Evolutionary conservation across 1,140 invertebrate genomes (phyloP).

Genomic region (Mactra quadrangularis): DNA sequence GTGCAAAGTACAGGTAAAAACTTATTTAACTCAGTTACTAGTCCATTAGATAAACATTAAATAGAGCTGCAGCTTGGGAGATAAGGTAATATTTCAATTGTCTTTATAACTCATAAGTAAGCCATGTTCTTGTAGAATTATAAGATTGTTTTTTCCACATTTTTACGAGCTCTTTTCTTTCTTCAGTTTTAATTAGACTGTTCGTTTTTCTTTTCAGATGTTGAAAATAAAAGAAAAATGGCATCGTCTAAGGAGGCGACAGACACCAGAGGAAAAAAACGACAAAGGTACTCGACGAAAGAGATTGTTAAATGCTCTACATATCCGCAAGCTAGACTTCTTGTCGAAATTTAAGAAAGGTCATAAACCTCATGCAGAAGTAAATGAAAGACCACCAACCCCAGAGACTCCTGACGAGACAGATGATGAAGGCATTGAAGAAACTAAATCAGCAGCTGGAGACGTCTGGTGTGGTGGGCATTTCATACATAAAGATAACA

Average conservation of each 20-base stretch:
- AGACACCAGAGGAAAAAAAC: neutral
- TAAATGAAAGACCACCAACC: neutral
- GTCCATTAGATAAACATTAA: too few species aligned
- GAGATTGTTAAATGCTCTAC: neutral
- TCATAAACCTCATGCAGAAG: neutral
- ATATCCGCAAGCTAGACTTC: neutral
- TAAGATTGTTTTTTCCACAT: too few species aligned
- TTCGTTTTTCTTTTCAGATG: neutral
- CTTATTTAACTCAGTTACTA: too few species aligned
- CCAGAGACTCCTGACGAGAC: neutral
- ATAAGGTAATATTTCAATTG: too few species aligned
- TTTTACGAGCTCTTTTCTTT: too few species aligned
- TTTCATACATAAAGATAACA: too few species aligned
- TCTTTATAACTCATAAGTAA: too few species aligned
- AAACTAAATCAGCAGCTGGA: neutral
- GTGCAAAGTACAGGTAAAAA: too few species aligned
- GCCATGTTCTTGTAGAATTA: too few species aligned
- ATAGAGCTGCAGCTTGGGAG: too few species aligned
- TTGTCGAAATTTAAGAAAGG: slow-evolving; percentile 4
- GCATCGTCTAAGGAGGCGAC: neutral
- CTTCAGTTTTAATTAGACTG: too few species aligned
- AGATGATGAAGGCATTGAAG: neutral
- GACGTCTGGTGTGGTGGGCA: neutral
- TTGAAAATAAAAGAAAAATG: neutral
- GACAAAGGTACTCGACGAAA: too few species aligned